Conservation (phyloP, 2,113 vertebrate genomes). For the Meriones unguiculatus region DNA sequence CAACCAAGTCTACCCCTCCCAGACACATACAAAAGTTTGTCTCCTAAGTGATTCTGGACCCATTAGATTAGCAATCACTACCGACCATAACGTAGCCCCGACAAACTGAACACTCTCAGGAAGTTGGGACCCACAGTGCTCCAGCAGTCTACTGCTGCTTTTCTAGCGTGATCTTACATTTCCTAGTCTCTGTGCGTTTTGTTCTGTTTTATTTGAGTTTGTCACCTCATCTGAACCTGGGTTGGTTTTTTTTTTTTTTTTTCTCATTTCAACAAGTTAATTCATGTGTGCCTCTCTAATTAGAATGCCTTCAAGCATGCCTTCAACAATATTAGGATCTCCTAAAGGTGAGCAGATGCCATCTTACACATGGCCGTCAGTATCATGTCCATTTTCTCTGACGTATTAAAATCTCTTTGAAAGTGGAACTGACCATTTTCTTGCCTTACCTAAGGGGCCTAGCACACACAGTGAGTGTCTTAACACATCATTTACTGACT, state of each 20-base stretch:
- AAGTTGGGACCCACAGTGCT: background rate
- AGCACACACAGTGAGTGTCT: background rate
- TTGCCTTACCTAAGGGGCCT: background rate
- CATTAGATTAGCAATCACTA: background rate
- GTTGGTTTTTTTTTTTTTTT: background rate
- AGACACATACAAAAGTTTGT: background rate
- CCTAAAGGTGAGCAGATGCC: background rate
- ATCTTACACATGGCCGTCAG: conserved; percentile 5
- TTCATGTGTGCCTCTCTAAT: conserved; percentile 4
- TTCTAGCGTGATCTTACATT: background rate
- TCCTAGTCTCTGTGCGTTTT: background rate
- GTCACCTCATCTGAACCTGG: conserved; percentile 4
- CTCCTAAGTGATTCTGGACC: background rate
- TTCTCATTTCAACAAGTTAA: conserved; percentile 7
- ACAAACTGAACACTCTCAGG: background rate
- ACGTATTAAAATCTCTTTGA: conserved; percentile 26
- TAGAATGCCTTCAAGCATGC: background rate
- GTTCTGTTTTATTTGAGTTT: background rate
- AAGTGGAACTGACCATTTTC: background rate
- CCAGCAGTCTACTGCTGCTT: background rate
- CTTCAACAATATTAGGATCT: conserved; percentile 15
- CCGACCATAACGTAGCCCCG: background rate
- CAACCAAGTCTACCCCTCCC: background rate
- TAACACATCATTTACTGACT: conserved; percentile 8
- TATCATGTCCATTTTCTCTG: background rate